phyloP scores from a whole-genome alignment of 1,140 invertebrate species.

The Drosophila hydei region DNA sequence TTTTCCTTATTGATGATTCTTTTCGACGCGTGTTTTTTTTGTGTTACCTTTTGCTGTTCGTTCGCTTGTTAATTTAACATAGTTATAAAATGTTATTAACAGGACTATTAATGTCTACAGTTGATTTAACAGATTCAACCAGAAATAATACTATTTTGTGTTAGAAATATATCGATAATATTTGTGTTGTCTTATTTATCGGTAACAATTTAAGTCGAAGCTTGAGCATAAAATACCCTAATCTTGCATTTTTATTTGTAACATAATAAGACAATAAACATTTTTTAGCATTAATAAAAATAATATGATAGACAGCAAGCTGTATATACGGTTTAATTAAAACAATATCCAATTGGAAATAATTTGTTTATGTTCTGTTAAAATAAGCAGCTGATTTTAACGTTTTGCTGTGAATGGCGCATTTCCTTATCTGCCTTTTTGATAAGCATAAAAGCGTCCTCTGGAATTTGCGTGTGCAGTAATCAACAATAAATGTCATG shows the following conservation, averaged over 20 bases:
- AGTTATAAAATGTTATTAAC: conserved; percentile 4
- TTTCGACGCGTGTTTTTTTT: conserved; percentile 18
- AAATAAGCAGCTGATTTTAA: conserved; percentile 28
- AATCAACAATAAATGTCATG: conserved; percentile 76
- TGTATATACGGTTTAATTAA: too few relatives aligned
- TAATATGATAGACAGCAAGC: too few relatives aligned
- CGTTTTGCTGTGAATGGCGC: conserved; percentile 29
- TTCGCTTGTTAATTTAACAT: conserved; percentile 8
- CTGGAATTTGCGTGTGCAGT: conserved; percentile 50
- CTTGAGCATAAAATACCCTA: too few relatives aligned
- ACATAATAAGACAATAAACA: too few relatives aligned
- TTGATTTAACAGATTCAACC: background rate
- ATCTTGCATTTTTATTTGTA: too few relatives aligned
- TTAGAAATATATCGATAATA: background rate
- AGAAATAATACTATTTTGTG: background rate
- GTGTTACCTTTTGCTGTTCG: background rate
- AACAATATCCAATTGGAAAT: background rate
- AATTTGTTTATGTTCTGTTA: background rate
- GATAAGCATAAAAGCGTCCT: conserved; percentile 37
- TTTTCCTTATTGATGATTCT: background rate
- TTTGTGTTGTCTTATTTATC: background rate
- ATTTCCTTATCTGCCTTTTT: conserved; percentile 46
- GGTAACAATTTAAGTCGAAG: background rate
- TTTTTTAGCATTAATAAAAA: too few relatives aligned
- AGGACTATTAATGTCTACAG: background rate